Evolutionary conservation across 1,140 invertebrate genomes (phyloP), one percentile per base, ranked within the genome.

Genomic region (Drosophila erecta): DNA sequence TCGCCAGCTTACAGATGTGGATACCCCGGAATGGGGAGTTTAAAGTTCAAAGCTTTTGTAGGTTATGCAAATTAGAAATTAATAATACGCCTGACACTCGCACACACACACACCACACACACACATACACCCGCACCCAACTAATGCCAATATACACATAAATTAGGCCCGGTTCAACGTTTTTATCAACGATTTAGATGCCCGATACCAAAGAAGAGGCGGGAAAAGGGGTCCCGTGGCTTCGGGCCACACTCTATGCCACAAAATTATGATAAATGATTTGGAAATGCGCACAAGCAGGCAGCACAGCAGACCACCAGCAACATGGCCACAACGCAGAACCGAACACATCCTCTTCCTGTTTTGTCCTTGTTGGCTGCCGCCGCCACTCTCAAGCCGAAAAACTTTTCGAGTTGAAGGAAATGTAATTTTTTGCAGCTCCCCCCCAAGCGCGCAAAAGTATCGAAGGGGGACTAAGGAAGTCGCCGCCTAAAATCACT

Each of bases 191-290:
- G 81, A 75, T 60, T 72, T 65, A 73, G 60, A 79, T 78, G 57
- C 11, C 30, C 27, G 58, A 47, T 38, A 61, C 41, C 37, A 33
- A 38, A 24, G 17, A 47, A 46, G 35, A 12, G 15, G 7, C 33
- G 27, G 20, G n/a, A n/a, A 22, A 44, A 38, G 37, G 35, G 27
- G 20, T 22, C 5, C 20, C 10, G 38, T 24, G 20, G 20, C 24
- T 27, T 38, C 3, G 50, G 50, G 46, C 49, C 46, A 60, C 49
- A 65, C 51, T 84, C 72, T 77, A 83, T 89, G 79, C 84, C 83
- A 87, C 84, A 89, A 83, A 87, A 87, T 87, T 87, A 87, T 87
- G 84, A 87, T 87, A 87, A 87, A 87, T 87, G 84, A 87, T 87
- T 89, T 89, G 79, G 75, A 87, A 87, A 89, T 83, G 79, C 79